Conservation (phyloP, 2,888 invertebrate genomes). For the Nephrocerus scutellatus region DNA sequence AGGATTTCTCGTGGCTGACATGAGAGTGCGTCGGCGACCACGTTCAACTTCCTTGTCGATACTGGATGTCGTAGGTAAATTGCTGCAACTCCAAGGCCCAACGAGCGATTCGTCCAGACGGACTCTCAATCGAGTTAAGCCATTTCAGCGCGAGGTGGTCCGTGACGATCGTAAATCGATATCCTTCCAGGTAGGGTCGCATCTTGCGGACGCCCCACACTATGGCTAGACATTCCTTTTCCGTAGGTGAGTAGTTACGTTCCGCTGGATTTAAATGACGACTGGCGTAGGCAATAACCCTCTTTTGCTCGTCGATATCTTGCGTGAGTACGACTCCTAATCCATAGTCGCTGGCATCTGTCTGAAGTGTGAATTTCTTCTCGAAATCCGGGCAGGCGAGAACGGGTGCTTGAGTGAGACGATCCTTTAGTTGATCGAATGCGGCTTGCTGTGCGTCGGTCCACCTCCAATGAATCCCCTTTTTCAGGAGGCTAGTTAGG, state of each 20-base stretch:
- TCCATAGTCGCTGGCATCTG: constrained; percentile 1
- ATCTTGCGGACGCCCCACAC: constrained; percentile 10
- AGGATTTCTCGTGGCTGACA: background rate
- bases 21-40: constrained; percentile 11
- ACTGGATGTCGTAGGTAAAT: constrained; percentile 7
- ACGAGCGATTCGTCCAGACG: constrained; percentile 11
- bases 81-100: constrained; percentile 13
- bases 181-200: constrained; percentile 7
- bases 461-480: background rate
- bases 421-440: background rate
- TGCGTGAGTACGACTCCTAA: constrained; percentile 1
- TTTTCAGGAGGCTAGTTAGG: background rate
- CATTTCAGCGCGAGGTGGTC: constrained; percentile 14
- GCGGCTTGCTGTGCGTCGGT: background rate
- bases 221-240: constrained; percentile 13
- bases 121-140: constrained; percentile 13
- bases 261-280: constrained; percentile 3
- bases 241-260: constrained; percentile 8
- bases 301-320: background rate
- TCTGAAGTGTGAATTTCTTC: background rate
- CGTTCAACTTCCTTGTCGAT: constrained; percentile 11
- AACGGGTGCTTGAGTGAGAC: background rate
- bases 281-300: background rate
- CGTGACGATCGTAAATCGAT: constrained; percentile 8
- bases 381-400: constrained; percentile 1